Conservation (phyloP, 2,888 invertebrate genomes). For the Rhingia rostrata region DNA sequence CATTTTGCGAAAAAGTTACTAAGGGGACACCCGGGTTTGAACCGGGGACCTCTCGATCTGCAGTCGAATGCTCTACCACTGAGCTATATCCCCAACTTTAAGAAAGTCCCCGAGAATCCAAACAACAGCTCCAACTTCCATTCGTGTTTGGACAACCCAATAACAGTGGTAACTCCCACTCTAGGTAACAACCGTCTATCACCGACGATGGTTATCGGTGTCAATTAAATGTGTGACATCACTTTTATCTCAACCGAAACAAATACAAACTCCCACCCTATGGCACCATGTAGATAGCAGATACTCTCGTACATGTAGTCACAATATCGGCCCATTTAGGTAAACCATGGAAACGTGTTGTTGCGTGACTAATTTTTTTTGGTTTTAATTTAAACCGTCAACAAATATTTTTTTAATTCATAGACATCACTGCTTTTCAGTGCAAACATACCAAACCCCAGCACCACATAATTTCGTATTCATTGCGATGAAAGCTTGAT, state of each 20-base stretch:
- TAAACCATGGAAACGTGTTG: neutral
- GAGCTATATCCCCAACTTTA: conserved; percentile 76
- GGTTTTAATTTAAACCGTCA: no score
- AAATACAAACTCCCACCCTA: no score
- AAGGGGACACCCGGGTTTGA: conserved; percentile 78
- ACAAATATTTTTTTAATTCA: no score
- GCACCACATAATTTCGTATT: neutral
- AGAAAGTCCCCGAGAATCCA: neutral
- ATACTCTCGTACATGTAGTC: no score
- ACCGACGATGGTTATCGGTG: neutral
- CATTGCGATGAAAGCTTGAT: neutral
- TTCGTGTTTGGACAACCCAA: neutral
- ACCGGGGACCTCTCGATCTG: conserved; percentile 78
- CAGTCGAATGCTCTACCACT: conserved; percentile 78
- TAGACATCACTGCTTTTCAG: no score
- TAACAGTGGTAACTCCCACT: neutral
- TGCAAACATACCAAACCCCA: no score
- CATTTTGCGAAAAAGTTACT: neutral
- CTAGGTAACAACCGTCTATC: neutral
- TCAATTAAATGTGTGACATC: neutral
- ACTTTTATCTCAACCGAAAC: neutral
- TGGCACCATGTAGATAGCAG: no score
- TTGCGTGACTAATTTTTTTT: neutral
- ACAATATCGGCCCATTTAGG: no score
- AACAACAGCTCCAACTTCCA: neutral